Evolutionary conservation across 1,140 invertebrate genomes (phyloP), one percentile per base, ranked within the genome.

Genomic region (Nomia melanderi): DNA sequence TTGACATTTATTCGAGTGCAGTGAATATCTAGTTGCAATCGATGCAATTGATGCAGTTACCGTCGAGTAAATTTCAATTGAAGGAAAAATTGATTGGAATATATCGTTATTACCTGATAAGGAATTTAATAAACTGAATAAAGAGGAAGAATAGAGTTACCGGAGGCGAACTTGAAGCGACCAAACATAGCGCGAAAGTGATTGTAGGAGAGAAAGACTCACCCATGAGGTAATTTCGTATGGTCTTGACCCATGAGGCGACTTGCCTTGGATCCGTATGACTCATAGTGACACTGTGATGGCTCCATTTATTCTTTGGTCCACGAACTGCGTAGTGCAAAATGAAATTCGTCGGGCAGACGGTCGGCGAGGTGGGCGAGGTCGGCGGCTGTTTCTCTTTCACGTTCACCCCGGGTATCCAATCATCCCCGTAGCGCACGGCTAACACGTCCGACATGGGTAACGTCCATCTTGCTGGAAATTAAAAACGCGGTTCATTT

Each of bases 321-420:
- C 91, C 91, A 64, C 92, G 89, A n/a, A 93, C 93, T 0, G 94
- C 94, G 88, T 95, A 95, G 82, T 95, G 94, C 3, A 95, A 91
- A 47, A 93, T 93, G 71, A 95, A 94, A 81, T 93, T 93, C 56
- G 94, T 92, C 11, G 92, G 92, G 33, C 91, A 88, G 4, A 90
- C 86, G n/a, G 82, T 64, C 62, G 86, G 82, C 65, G 82, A 79
- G 11, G 86, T 78, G 39, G 89, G 66, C 36, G 78, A 81, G 7
- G 74, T 66, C 12, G 70, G 60, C 6, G 62, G 57, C 25, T 83
- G 75, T n/a, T 81, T 85, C 31, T 86, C 83, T 25, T 83, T 82
- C 9, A 75, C 29, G 27, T 56, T 85, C 8, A 79, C 85, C 14
- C 79, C 86, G 1, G 78, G 82, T 57, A 90, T 77, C 81, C 85